phyloP scores from a whole-genome alignment of 2,113 vertebrate species.

The Harpagus bidentatus region DNA sequence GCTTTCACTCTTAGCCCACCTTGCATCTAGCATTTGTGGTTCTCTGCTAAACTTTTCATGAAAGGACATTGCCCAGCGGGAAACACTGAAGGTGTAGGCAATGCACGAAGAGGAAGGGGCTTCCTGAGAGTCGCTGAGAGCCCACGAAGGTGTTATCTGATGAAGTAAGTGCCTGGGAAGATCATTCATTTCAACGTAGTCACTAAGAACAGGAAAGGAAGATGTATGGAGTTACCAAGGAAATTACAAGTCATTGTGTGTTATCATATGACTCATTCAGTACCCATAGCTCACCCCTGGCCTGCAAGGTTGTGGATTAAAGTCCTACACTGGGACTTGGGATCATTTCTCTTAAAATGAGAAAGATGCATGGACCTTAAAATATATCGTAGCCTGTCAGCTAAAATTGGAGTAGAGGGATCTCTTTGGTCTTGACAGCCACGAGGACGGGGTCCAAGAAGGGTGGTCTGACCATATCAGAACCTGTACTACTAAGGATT shows the following conservation, averaged over 20 bases:
- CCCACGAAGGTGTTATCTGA: not conserved
- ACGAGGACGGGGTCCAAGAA: not conserved
- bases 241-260: not conserved
- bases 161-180: not conserved
- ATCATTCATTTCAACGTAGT: not conserved
- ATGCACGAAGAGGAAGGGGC: not conserved
- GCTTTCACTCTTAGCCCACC: not conserved
- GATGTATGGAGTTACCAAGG: not conserved
- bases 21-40: not conserved
- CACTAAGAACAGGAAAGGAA: not conserved
- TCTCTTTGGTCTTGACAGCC: not conserved
- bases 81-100: not conserved
- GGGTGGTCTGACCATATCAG: not conserved
- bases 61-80: not conserved
- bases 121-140: not conserved
- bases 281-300: not conserved
- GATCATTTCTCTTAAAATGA: not conserved
- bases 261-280: not conserved
- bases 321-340: not conserved
- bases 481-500: not conserved
- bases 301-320: not conserved
- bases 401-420: not conserved
- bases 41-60: not conserved
- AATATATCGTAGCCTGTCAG: not conserved
- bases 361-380: not conserved